A percentile compares a stretch with the other conserved stretches of the same genome.
Conservation (phyloP, 1,140 invertebrate species). For the Delia radicum region DNA sequence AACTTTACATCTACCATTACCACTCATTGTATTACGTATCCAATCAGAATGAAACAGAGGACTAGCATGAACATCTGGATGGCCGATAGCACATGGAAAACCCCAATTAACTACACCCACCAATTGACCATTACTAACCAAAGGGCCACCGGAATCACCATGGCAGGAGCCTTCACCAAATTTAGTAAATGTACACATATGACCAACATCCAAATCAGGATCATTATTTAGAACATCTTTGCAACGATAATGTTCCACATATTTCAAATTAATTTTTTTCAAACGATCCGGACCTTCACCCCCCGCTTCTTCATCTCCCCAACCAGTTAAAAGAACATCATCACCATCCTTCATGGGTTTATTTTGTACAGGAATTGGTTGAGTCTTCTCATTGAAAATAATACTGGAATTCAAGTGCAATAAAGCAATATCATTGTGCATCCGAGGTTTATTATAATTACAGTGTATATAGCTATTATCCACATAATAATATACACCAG, state of each 20-base stretch:
- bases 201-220: constrained; percentile 37
- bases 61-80: constrained; percentile 57
- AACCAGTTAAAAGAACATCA: constrained; percentile 55
- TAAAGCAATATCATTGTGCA: constrained; percentile 59
- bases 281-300: constrained; percentile 32
- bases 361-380: constrained; percentile 41
- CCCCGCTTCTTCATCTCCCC: constrained; percentile 31
- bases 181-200: constrained; percentile 63
- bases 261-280: constrained; percentile 32
- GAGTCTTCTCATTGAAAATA: constrained; percentile 52
- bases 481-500: constrained; percentile 19
- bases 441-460: constrained; percentile 40
- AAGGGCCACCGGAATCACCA: constrained; percentile 62
- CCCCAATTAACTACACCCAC: constrained; percentile 61
- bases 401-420: constrained; percentile 53
- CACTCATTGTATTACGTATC: constrained; percentile 31
- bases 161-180: constrained; percentile 58
- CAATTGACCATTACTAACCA: constrained; percentile 48
- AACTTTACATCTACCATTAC: constrained; percentile 32
- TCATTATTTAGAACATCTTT: background rate
- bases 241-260: constrained; percentile 31
- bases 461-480: constrained; percentile 34
- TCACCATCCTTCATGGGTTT: constrained; percentile 31
- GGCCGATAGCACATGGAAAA: constrained; percentile 57
- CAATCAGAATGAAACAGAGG: constrained; percentile 40